Evolutionary conservation across 2,888 invertebrate species (phyloP), one percentile per base, ranked within the genome.

Genomic region (Iselma pallidipennis): DNA sequence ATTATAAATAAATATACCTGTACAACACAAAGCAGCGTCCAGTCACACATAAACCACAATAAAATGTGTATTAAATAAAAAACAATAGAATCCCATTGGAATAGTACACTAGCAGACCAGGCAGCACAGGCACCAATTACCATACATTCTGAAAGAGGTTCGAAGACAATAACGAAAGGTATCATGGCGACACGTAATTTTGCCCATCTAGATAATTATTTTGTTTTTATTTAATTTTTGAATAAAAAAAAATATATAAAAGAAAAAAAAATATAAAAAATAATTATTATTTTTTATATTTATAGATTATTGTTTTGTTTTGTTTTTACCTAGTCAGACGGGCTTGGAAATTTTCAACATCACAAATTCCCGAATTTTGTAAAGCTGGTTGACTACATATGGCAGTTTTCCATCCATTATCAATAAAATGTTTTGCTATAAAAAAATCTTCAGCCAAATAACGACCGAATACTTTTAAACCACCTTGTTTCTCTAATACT

Each of bases 401-500:
- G 1, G 92, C 88, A 81, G 95, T 91, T 74, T 89, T 88, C 94
- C 95, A 99, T 5, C 97, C 96, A 37, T 91, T 87, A 73, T 94
- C 91, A 37, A 89, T 88, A 70, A 98, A 87, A 55, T 90, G 89
- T 82, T 96, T 93, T 57, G 97, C 96, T 79, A 99, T 92, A 81
- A 99, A 99, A 83, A 94, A 99, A 82, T 99, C 99, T 83, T 99
- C 99, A 0, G 99, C 99, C 52, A 99, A 84, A 81, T 96, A 99
- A 71, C 94, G 91, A 3, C 93, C 95, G 80, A 99, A 98, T 4
- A 90, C 87, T 71, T 91, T 88, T 61, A 99, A 83, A 0, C 98
- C 99, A 2, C 98, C 99, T 55, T 90, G 89, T 79, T 95, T 92
- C 76, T 98, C 96, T 54, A 99, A 84, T 12, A 95, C 90, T 21